Conservation (phyloP, 2,888 invertebrate genomes). For the Xestia sexstrigata region DNA sequence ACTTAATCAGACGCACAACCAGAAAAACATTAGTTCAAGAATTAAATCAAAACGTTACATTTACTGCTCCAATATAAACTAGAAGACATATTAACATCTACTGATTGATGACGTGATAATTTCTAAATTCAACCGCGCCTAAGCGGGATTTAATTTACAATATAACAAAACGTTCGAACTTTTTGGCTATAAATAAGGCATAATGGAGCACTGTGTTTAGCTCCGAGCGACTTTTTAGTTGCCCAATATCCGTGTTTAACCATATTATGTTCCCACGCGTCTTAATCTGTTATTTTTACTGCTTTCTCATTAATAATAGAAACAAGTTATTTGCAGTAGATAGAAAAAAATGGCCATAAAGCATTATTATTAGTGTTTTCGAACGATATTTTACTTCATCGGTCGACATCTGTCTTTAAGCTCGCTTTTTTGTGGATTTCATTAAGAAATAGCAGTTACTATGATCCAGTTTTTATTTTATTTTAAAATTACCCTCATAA, state of each 20-base stretch:
- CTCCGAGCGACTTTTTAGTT: constrained; percentile 71
- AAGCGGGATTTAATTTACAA: constrained; percentile 71
- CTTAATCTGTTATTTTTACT: constrained; percentile 67
- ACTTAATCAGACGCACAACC: constrained; percentile 4
- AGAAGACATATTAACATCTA: constrained; percentile 47
- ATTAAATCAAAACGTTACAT: constrained; percentile 49
- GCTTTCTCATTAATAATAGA: constrained; percentile 67
- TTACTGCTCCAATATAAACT: constrained; percentile 59
- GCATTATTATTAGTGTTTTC: constrained; percentile 55
- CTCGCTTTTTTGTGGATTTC: constrained; percentile 26
- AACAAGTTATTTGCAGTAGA: constrained; percentile 68
- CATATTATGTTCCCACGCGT: constrained; percentile 71
- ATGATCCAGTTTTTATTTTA: constrained; percentile 16
- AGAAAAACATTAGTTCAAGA: constrained; percentile 21
- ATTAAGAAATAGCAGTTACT: constrained; percentile 32
- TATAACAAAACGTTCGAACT: constrained; percentile 63
- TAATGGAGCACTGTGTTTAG: constrained; percentile 71
- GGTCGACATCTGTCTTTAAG: constrained; percentile 47
- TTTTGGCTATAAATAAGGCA: constrained; percentile 72
- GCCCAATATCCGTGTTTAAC: constrained; percentile 67
- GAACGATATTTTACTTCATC: constrained; percentile 47
- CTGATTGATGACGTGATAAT: constrained; percentile 70
- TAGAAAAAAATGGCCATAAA: constrained; percentile 60
- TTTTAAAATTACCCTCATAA: not conserved
- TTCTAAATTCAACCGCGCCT: constrained; percentile 63